Base-by-base conservation (phyloP, 1,140 invertebrate genomes). In the Proales similis region DNA sequence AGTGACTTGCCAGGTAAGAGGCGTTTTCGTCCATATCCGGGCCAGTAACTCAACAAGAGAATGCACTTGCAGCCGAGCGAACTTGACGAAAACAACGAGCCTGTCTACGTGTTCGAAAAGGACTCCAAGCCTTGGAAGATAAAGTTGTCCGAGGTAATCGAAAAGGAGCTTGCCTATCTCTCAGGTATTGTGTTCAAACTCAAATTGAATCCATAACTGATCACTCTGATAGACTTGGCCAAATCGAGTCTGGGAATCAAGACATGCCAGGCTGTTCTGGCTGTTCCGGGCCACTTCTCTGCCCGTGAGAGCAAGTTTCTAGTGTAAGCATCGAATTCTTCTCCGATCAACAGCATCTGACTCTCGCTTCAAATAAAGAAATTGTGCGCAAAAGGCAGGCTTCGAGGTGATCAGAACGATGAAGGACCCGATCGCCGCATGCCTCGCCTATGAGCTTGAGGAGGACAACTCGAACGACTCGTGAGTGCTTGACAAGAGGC, bases 361-460 rank as follows among this genome's bases (percentile, higher is more conserved):
- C 20, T 39, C 4, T 14, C 20, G 2, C 20, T 39, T 39, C 4
- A 14, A 14, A 4, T 9, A 36, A 12, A 61, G 30, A 61, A 45
- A 20, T 46, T 61, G 57, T 46, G 39, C 39, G 1, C 12, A 61
- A 45, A 61, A 61, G 38, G 38, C 17, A 14, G 57, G 57, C 11
- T 30, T 61, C 19, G 14, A 46, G 36, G 14, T 61, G 2, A 42
- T 30, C 2, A 45, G 39, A 61, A 61, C 47, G 39, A 45, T 61
- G 22, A 27, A 30, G 12, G 39, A 61, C 26, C 39, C 57, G 9
- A 46, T 45, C 38, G 24, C 57, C 17, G 57, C 57, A 24, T 61
- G 57, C 32, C 33, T 61, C 29, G 57, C 57, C 11, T 61, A 61
- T 46, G 57, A 61, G n/a, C 17, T 61, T 24, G 57, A 61, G 9